These are phyloP conservation scores for Camelus dromedarius DNA, from an alignment of 2,113 vertebrate genomes.

Conservation along the genomic window DNA sequence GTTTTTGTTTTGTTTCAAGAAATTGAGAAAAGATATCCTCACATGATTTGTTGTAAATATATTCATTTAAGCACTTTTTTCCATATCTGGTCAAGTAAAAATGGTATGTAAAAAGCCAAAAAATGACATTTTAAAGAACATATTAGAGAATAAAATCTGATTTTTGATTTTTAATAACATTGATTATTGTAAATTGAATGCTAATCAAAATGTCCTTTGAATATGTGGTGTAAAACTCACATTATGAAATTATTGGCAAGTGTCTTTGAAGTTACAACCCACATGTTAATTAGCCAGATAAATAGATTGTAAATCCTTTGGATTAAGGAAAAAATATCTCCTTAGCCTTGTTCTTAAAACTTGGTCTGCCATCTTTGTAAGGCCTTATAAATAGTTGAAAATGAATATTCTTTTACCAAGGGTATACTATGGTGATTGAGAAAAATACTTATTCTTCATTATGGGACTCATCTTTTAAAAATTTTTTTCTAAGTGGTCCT, in stretches of 20 bases:
- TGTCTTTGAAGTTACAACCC: conserved; percentile 32
- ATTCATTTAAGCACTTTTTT: conserved; percentile 50
- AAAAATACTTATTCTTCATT: conserved; percentile 58
- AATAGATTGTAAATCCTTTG: conserved; percentile 57
- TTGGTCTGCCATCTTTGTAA: conserved; percentile 35
- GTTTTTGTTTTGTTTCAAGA: background rate
- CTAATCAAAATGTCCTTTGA: conserved; percentile 39
- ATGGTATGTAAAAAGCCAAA: background rate
- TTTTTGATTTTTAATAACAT: conserved; percentile 26
- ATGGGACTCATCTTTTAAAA: conserved; percentile 19
- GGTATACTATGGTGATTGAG: conserved; percentile 24
- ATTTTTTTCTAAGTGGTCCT: conserved; percentile 24
- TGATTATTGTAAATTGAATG: conserved; percentile 11
- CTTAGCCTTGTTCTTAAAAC: conserved; percentile 31
- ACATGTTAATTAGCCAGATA: background rate
- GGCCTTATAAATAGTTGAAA: conserved; percentile 40
- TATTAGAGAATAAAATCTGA: background rate
- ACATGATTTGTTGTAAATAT: conserved; percentile 42
- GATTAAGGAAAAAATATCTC: background rate
- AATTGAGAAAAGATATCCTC: background rate
- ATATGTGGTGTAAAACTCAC: background rate
- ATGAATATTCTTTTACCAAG: conserved; percentile 5
- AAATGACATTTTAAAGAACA: background rate
- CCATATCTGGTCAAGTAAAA: conserved; percentile 22
- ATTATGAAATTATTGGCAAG: conserved; percentile 6